These are phyloP conservation scores for Zaprionus tsacasi DNA, from an alignment of 1,140 invertebrate species.

Conservation along the genomic window DNA sequence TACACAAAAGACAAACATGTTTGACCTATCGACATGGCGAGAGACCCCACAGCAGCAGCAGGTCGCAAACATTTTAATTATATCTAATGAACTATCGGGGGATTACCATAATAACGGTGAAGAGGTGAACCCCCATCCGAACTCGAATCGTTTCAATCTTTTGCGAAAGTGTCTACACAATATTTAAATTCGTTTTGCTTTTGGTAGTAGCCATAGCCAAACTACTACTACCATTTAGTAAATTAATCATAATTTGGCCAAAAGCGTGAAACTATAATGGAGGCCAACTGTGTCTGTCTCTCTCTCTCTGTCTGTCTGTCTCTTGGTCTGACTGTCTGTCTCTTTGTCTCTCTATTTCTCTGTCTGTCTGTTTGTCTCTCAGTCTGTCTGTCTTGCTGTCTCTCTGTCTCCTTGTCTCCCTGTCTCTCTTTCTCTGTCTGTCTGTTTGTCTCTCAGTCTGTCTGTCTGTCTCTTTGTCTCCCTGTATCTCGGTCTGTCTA, in stretches of 20 bases:
- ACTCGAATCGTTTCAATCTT: neutral
- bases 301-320: neutral
- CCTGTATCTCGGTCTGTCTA: neutral
- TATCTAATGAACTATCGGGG: conserved; percentile 45
- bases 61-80: conserved; percentile 41
- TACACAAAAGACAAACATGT: neutral
- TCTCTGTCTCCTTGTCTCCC: neutral
- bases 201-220: neutral
- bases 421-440: neutral
- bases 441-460: neutral
- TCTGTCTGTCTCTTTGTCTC: neutral
- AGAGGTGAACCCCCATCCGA: neutral
- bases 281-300: neutral
- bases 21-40: conserved; percentile 40
- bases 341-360: neutral
- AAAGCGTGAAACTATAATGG: conserved; percentile 32
- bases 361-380: neutral
- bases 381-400: neutral
- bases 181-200: conserved; percentile 27
- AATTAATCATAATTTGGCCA: conserved; percentile 54
- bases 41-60: conserved; percentile 4
- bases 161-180: conserved; percentile 33
- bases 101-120: conserved; percentile 63
- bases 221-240: conserved; percentile 21
- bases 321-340: neutral